Percentiles rank a stretch among this genome's conserved stretches.
phyloP scores from a whole-genome alignment of 2,888 invertebrate species.

The Rhagonycha fulva region DNA sequence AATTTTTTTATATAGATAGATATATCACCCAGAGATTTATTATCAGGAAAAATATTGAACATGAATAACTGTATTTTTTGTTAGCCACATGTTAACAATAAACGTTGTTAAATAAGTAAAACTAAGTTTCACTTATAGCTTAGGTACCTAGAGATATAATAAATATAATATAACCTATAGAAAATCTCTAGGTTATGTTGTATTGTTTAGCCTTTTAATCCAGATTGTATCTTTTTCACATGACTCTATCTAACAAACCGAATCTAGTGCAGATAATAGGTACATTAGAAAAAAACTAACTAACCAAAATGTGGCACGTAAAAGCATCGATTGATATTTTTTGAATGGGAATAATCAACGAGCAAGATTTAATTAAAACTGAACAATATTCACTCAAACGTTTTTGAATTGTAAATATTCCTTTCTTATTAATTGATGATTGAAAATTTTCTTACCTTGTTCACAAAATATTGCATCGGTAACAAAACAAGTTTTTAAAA shows the following conservation, averaged over 20 bases:
- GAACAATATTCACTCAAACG: background rate
- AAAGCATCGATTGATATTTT: background rate
- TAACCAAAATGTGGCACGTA: background rate
- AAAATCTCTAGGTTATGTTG: background rate
- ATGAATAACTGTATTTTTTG: constrained; percentile 24
- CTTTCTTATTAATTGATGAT: background rate
- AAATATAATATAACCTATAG: background rate
- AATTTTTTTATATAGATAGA: constrained; percentile 23
- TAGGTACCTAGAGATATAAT: background rate
- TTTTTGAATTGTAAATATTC: background rate
- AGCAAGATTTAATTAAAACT: background rate
- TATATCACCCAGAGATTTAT: constrained; percentile 26
- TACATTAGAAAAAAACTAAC: background rate
- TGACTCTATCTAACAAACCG: background rate
- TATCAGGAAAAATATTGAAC: constrained; percentile 25
- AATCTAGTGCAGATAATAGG: background rate
- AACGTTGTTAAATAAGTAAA: background rate
- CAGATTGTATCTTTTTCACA: background rate
- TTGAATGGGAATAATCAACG: no score
- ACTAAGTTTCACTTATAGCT: background rate
- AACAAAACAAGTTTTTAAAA: constrained; percentile 3
- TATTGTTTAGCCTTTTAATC: background rate
- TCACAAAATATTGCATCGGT: background rate
- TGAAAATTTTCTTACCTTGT: constrained; percentile 1
- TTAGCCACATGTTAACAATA: constrained; percentile 21